Conservation (phyloP, 2,888 invertebrate species). For the Creontiades dilutus region DNA sequence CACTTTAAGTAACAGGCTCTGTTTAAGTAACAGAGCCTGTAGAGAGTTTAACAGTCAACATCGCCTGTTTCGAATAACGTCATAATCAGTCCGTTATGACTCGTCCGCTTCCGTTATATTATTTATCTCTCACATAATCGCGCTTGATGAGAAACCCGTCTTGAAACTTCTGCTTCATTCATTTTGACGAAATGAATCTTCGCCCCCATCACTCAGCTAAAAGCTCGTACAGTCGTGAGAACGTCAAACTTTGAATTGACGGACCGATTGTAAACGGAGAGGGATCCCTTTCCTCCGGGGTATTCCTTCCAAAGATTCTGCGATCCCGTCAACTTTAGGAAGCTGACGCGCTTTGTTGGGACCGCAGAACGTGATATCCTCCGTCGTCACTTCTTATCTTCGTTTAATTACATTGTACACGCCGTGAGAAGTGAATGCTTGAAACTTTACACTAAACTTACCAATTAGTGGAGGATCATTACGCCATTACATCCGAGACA, state of each 20-base stretch:
- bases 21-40: no score
- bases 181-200: neutral
- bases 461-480: neutral
- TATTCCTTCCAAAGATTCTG: neutral
- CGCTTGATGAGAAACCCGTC: neutral
- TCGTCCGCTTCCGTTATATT: no score
- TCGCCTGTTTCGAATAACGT: no score
- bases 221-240: neutral
- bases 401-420: neutral
- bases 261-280: slow-evolving; percentile 14
- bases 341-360: neutral
- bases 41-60: no score
- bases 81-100: no score
- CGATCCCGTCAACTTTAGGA: neutral
- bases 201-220: neutral
- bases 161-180: neutral
- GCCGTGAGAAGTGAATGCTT: neutral
- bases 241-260: slow-evolving; percentile 11
- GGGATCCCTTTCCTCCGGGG: slow-evolving; percentile 1
- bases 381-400: neutral
- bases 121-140: neutral
- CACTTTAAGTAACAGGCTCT: no score
- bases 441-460: neutral
- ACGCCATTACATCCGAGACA: neutral
- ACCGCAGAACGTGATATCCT: slow-evolving; percentile 25